Evolutionary conservation across 2,113 vertebrate species (phyloP).

Genomic region (Brachirus orientalis): DNA sequence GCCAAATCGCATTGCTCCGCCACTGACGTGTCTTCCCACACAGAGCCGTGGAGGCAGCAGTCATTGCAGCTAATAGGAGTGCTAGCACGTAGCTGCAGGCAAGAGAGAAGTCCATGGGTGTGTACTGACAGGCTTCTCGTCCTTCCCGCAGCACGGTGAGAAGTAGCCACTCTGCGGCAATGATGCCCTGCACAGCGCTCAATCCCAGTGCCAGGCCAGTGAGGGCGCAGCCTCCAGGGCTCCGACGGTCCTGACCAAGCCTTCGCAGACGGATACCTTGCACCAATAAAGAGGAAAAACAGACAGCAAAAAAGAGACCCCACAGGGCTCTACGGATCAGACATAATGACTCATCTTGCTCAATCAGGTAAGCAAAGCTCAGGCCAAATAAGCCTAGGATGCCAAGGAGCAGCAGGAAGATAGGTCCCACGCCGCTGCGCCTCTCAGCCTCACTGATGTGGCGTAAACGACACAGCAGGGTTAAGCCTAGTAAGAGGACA

Average conservation of each 20-base stretch:
- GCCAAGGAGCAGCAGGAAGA: constrained; percentile 92
- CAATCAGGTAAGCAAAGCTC: constrained; percentile 93
- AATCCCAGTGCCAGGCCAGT: constrained; percentile 86
- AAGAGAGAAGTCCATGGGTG: constrained; percentile 92
- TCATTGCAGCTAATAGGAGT: constrained; percentile 84
- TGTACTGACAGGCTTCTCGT: constrained; percentile 89
- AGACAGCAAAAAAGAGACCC: constrained; percentile 92
- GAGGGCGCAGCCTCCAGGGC: constrained; percentile 89
- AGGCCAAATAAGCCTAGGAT: constrained; percentile 91
- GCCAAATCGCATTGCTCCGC: constrained; percentile 90
- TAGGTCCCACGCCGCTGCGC: constrained; percentile 87
- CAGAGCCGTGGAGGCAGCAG: constrained; percentile 86
- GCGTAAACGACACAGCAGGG: constrained; percentile 90
- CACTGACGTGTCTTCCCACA: constrained; percentile 93
- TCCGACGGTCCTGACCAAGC: constrained; percentile 87
- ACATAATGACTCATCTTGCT: constrained; percentile 89
- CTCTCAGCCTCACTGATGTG: constrained; percentile 93
- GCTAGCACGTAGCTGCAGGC: constrained; percentile 92
- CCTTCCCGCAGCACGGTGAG: constrained; percentile 90
- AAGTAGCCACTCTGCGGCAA: constrained; percentile 92
- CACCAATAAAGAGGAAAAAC: constrained; percentile 93
- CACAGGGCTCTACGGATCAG: constrained; percentile 89
- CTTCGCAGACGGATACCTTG: constrained; percentile 89
- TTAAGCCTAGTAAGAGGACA: constrained; percentile 86
- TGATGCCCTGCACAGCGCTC: constrained; percentile 92